Percentiles rank a stretch among this genome's conserved stretches.
Conservation (phyloP, 2,888 invertebrate genomes). For the Operophtera brumata region DNA sequence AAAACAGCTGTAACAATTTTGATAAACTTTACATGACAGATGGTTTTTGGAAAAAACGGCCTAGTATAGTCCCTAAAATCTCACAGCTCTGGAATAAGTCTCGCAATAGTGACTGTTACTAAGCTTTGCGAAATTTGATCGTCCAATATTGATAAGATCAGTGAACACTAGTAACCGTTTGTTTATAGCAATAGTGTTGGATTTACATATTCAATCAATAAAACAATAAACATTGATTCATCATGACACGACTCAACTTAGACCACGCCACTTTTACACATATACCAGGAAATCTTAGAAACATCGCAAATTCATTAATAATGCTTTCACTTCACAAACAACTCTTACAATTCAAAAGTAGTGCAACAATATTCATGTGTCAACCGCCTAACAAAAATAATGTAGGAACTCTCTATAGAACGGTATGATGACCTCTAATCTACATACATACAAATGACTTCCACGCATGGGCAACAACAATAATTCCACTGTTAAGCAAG, state of each 20-base stretch:
- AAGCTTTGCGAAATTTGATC: too few species aligned
- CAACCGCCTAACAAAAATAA: slow-evolving; percentile 53
- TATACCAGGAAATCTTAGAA: background rate
- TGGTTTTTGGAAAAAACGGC: too few species aligned
- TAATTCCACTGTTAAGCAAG: slow-evolving; percentile 61
- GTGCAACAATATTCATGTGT: slow-evolving; percentile 59
- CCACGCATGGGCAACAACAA: slow-evolving; percentile 74
- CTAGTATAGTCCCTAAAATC: too few species aligned
- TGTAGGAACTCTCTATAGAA: slow-evolving; percentile 60
- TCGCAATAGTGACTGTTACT: too few species aligned
- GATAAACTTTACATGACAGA: too few species aligned
- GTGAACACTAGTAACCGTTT: too few species aligned
- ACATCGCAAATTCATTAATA: slow-evolving; percentile 29
- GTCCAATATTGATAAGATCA: too few species aligned
- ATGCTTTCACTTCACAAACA: slow-evolving; percentile 34
- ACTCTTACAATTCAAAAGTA: slow-evolving; percentile 45
- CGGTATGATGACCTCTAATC: slow-evolving; percentile 76
- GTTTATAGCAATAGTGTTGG: too few species aligned
- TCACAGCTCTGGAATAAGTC: too few species aligned
- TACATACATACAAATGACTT: slow-evolving; percentile 76
- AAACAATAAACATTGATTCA: background rate
- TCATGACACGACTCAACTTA: background rate
- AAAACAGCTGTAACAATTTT: too few species aligned
- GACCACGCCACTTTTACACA: background rate
- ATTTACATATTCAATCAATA: background rate